Evolutionary conservation across 1,140 invertebrate species (phyloP).

Genomic region (Plectrocnemia conspersa): DNA sequence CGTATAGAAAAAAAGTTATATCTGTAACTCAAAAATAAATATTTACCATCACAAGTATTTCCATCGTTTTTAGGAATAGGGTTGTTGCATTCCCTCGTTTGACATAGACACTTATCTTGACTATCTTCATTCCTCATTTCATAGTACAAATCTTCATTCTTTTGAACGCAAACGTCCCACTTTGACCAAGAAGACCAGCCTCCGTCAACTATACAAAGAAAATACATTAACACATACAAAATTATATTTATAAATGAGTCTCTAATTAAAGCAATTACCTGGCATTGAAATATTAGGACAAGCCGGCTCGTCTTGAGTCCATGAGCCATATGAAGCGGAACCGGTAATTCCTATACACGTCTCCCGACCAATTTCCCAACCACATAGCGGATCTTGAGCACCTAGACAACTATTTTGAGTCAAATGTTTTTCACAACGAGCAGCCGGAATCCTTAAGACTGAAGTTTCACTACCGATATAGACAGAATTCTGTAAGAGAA

Average conservation of each 20-base stretch:
- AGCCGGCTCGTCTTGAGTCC: slow-evolving; percentile 65
- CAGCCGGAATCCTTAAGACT: slow-evolving; percentile 67
- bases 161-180: slow-evolving; percentile 62
- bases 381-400: slow-evolving; percentile 90
- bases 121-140: slow-evolving; percentile 42
- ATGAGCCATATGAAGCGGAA: slow-evolving; percentile 58
- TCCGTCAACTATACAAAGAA: slow-evolving; percentile 61
- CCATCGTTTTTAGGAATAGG: slow-evolving; percentile 78
- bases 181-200: slow-evolving; percentile 69
- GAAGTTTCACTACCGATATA: slow-evolving; percentile 73
- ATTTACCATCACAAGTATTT: slow-evolving; percentile 53
- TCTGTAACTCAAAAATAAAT: too few species aligned
- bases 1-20: too few species aligned
- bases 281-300: slow-evolving; percentile 50
- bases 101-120: slow-evolving; percentile 70
- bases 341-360: slow-evolving; percentile 63
- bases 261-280: slow-evolving; percentile 6
- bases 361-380: slow-evolving; percentile 76
- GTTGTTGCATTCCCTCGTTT: slow-evolving; percentile 73
- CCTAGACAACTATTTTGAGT: slow-evolving; percentile 69
- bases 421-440: slow-evolving; percentile 71
- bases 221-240: not conserved
- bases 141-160: slow-evolving; percentile 38
- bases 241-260: slow-evolving; percentile 1
- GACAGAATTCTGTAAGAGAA: slow-evolving; percentile 60